These are phyloP conservation scores for Drosophila borealis DNA, from an alignment of 2,888 invertebrate genomes.

Conservation along the genomic window DNA sequence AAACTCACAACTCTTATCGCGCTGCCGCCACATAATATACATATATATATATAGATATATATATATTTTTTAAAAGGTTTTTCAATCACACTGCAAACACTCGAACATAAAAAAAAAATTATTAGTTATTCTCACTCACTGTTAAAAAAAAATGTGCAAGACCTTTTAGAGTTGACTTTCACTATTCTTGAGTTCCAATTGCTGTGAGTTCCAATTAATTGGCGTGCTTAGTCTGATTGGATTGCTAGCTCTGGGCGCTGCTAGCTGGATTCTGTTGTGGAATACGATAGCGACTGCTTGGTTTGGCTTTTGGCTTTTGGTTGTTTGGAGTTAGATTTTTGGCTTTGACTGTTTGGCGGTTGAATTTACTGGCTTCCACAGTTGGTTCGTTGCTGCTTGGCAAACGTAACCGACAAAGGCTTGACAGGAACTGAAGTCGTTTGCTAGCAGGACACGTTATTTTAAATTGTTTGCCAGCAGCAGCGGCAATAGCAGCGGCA, in stretches of 20 bases:
- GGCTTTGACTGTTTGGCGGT: conserved; percentile 33
- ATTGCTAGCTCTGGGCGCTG: not conserved
- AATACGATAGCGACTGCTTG: not conserved
- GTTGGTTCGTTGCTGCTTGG: conserved; percentile 46
- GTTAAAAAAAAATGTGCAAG: conserved; percentile 39
- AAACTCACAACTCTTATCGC: conserved; percentile 40
- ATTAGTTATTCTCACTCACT: conserved; percentile 17
- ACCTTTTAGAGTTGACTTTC: conserved; percentile 27
- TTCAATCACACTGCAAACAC: conserved; percentile 34
- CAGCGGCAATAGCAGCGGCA: conserved; percentile 51
- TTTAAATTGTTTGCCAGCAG: conserved; percentile 51
- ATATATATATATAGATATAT: not conserved
- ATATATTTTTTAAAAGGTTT: conserved; percentile 23
- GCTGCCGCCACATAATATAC: conserved; percentile 12
- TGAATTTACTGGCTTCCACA: conserved; percentile 14
- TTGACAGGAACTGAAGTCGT: conserved; percentile 74
- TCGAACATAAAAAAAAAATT: conserved; percentile 43
- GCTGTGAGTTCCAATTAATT: conserved; percentile 3
- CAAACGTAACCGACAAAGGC: conserved; percentile 71
- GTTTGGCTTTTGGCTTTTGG: not conserved
- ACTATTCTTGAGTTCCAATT: conserved; percentile 20
- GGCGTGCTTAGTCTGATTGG: no score
- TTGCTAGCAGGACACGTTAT: conserved; percentile 56
- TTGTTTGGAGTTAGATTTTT: not conserved
- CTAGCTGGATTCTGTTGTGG: not conserved